A percentile compares a stretch with the other conserved stretches of the same genome.
phyloP scores from a whole-genome alignment of 2,113 vertebrate genomes.

The Tachuris rubrigastra region DNA sequence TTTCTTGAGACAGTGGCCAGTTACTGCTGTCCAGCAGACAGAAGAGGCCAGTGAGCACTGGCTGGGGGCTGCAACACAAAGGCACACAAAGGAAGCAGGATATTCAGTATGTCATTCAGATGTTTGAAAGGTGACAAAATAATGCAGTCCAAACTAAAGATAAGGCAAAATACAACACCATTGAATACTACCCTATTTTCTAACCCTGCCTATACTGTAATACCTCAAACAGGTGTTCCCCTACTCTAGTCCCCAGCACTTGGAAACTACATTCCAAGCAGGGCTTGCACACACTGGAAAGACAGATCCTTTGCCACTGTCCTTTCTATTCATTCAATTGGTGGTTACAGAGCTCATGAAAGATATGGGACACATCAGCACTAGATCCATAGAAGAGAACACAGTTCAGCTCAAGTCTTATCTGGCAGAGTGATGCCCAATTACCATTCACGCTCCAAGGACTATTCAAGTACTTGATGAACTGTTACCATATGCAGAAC shows the following conservation, averaged over 20 bases:
- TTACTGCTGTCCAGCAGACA: neutral
- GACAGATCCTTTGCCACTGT: neutral
- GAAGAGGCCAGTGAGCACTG: neutral
- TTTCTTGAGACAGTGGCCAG: neutral
- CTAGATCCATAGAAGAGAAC: neutral
- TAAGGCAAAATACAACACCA: neutral
- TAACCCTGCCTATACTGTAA: neutral
- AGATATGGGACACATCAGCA: neutral
- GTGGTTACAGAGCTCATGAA: neutral
- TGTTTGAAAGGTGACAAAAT: neutral
- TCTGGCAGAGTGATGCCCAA: neutral
- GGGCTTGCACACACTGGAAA: neutral
- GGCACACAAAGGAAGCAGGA: rapidly evolving
- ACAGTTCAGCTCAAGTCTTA: neutral
- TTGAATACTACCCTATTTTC: neutral
- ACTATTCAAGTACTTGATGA: neutral
- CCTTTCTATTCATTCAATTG: neutral
- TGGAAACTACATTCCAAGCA: neutral
- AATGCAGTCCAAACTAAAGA: neutral
- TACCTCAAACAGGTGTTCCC: neutral
- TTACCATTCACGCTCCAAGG: neutral
- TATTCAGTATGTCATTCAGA: neutral
- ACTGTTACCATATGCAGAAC: neutral
- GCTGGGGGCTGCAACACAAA: neutral
- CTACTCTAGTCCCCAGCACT: neutral